Evolutionary conservation across 2,888 invertebrate species (phyloP).

Genomic region (Ectemnius lituratus): DNA sequence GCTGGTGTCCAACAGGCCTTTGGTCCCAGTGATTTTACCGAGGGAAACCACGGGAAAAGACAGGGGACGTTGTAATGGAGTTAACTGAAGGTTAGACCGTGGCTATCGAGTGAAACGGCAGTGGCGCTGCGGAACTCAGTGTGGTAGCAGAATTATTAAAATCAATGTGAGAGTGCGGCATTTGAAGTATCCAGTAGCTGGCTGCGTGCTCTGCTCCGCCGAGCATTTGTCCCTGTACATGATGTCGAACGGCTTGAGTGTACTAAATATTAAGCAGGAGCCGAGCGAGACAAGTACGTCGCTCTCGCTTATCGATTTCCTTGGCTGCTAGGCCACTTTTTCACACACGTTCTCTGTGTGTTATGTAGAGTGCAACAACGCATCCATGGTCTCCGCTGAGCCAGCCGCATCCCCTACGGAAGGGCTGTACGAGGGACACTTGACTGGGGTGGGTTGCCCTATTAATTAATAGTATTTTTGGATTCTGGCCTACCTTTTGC

Average conservation of each 20-base stretch:
- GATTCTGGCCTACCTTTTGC: neutral
- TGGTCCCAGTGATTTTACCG: neutral
- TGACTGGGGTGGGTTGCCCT: slow-evolving; percentile 56
- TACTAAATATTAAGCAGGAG: slow-evolving; percentile 61
- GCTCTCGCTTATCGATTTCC: slow-evolving; percentile 43
- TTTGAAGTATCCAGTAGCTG: slow-evolving; percentile 18
- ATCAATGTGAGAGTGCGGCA: slow-evolving; percentile 68
- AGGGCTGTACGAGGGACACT: slow-evolving; percentile 55
- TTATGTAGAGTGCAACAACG: slow-evolving; percentile 54
- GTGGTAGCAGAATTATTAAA: slow-evolving; percentile 65
- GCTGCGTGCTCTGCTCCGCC: slow-evolving; percentile 7
- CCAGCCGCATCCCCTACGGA: slow-evolving; percentile 50
- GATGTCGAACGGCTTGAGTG: slow-evolving; percentile 70
- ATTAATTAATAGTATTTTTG: slow-evolving; percentile 44
- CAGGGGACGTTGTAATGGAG: too few relatives aligned
- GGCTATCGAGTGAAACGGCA: slow-evolving; percentile 34
- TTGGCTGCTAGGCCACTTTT: slow-evolving; percentile 6
- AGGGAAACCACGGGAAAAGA: neutral
- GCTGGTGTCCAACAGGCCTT: neutral
- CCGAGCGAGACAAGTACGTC: slow-evolving; percentile 60
- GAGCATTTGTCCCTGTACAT: slow-evolving; percentile 11
- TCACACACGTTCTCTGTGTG: slow-evolving; percentile 8
- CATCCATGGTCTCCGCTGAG: slow-evolving; percentile 45
- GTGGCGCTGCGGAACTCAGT: slow-evolving; percentile 63
- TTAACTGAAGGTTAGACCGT: slow-evolving; percentile 39